Evolutionary conservation across 2,888 invertebrate genomes (phyloP).

Genomic region (Apoda limacodes): DNA sequence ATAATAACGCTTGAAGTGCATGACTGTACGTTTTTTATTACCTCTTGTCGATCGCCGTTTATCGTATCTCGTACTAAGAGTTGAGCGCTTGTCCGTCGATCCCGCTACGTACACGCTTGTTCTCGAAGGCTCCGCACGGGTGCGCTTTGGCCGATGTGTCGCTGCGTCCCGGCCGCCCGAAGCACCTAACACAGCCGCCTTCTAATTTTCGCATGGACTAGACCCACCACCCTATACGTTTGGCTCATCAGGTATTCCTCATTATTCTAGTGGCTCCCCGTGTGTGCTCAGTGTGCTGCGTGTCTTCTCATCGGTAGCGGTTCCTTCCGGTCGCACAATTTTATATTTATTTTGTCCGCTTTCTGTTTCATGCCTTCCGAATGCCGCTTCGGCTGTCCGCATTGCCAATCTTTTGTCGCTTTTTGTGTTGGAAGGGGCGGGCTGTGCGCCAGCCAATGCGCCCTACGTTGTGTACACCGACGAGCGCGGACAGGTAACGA

Average conservation of each 20-base stretch:
- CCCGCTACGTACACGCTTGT: slow-evolving; percentile 67
- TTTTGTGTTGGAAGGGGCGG: slow-evolving; percentile 60
- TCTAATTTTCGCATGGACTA: slow-evolving; percentile 69
- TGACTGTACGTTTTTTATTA: slow-evolving; percentile 84
- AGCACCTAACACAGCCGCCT: slow-evolving; percentile 68
- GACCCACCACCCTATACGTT: slow-evolving; percentile 67
- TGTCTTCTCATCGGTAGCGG: slow-evolving; percentile 51
- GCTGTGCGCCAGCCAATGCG: slow-evolving; percentile 88
- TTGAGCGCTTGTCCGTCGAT: slow-evolving; percentile 63
- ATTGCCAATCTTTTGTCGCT: slow-evolving; percentile 63
- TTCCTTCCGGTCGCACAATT: slow-evolving; percentile 54
- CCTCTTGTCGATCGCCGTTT: slow-evolving; percentile 65
- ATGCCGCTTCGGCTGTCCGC: slow-evolving; percentile 66
- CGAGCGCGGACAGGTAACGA: slow-evolving; percentile 93
- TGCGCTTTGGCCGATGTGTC: slow-evolving; percentile 65
- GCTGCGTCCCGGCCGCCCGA: slow-evolving; percentile 54
- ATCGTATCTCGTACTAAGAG: slow-evolving; percentile 63
- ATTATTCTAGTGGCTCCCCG: slow-evolving; percentile 63
- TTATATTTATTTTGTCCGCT: slow-evolving; percentile 64
- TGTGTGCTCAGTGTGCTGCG: slow-evolving; percentile 63
- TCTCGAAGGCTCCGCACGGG: slow-evolving; percentile 61
- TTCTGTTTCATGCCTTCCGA: slow-evolving; percentile 71
- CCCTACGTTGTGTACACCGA: slow-evolving; percentile 96
- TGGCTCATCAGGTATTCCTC: slow-evolving; percentile 69
- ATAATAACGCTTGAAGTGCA: slow-evolving; percentile 90